A percentile compares a stretch with the other conserved stretches of the same genome.
Evolutionary conservation across 2,797 vertebrate genomes (phyloP).

Genomic region (Alectoris magna): DNA sequence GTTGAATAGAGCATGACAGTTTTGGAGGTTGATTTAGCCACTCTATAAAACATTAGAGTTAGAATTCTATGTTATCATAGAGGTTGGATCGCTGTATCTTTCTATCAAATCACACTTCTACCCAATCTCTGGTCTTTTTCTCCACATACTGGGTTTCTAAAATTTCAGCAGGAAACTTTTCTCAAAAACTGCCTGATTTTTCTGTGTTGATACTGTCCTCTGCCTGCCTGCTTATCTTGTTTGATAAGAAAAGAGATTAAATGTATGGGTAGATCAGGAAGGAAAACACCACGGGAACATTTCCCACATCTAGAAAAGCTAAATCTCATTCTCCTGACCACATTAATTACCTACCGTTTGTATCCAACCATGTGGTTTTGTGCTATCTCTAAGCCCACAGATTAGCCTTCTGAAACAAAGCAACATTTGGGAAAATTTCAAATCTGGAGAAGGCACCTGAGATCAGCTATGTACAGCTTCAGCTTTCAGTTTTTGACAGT

Average conservation of each 20-base stretch:
- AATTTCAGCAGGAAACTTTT: background rate
- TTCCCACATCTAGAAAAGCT: background rate
- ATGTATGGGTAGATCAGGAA: background rate
- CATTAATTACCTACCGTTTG: background rate
- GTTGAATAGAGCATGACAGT: background rate
- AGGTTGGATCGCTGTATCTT: background rate
- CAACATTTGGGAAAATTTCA: background rate
- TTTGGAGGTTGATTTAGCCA: background rate
- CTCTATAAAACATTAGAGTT: background rate
- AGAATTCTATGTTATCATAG: background rate
- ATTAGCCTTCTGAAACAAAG: background rate
- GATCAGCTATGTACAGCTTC: background rate
- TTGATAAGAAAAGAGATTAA: background rate
- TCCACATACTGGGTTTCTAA: background rate
- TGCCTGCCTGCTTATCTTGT: background rate
- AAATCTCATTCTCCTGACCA: background rate
- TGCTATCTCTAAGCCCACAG: background rate
- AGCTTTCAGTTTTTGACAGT: rapidly evolving
- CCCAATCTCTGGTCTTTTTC: background rate
- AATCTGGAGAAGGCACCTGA: background rate
- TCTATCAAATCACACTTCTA: background rate
- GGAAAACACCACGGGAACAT: background rate
- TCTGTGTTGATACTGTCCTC: background rate
- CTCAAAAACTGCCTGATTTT: background rate
- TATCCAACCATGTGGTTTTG: background rate